Conservation (phyloP, 2,888 invertebrate genomes). For the Hypselothyrea guttata region DNA sequence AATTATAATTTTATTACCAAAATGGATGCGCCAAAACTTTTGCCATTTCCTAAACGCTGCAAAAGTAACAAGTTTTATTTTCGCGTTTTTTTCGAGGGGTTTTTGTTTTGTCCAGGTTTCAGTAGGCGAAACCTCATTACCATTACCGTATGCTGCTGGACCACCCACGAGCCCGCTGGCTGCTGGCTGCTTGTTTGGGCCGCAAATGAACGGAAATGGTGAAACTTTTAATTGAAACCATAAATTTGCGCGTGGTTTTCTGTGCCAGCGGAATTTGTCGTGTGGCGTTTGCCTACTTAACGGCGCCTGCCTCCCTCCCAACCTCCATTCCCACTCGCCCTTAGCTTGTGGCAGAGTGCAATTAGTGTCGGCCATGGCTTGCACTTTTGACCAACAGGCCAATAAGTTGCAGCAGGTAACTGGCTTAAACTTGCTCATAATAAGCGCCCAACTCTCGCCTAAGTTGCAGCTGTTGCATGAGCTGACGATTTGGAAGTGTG, state of each 20-base stretch:
- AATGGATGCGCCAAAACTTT: constrained; percentile 68
- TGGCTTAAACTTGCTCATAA: constrained; percentile 34
- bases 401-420: constrained; percentile 38
- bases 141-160: constrained; percentile 67
- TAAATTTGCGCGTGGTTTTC: constrained; percentile 75
- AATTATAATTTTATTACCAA: constrained; percentile 71
- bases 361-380: constrained; percentile 55
- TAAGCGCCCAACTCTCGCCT: constrained; percentile 1
- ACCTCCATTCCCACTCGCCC: not conserved
- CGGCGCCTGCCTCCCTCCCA: constrained; percentile 8
- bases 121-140: constrained; percentile 60
- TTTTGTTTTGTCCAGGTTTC: not conserved
- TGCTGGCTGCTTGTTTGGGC: constrained; percentile 64
- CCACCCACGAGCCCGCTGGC: constrained; percentile 14
- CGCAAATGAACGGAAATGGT: constrained; percentile 73
- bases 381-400: constrained; percentile 63
- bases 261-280: constrained; percentile 65
- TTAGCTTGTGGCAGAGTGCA: constrained; percentile 47
- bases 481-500: constrained; percentile 10
- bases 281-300: constrained; percentile 44
- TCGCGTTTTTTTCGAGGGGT: constrained; percentile 9
- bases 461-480: not conserved
- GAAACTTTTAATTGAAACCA: constrained; percentile 80
- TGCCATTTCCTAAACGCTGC: constrained; percentile 62
- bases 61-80: constrained; percentile 66